Conservation (phyloP, 2,888 invertebrate genomes). For the Patella ulyssiponensis region DNA sequence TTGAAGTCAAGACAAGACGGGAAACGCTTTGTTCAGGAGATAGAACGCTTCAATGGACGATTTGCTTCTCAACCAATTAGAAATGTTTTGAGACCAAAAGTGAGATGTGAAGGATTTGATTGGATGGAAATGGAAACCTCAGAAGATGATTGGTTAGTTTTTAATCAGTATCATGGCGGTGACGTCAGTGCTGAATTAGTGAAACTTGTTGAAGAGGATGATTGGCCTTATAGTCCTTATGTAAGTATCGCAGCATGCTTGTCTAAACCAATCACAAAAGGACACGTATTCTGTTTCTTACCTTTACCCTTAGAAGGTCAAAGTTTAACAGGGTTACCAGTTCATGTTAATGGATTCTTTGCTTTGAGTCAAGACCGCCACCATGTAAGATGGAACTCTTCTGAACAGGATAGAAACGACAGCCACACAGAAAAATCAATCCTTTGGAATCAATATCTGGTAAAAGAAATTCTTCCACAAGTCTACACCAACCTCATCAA, state of each 20-base stretch:
- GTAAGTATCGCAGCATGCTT: conserved; percentile 54
- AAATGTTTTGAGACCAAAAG: not conserved
- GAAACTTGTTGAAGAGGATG: conserved; percentile 27
- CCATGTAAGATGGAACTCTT: conserved; percentile 65
- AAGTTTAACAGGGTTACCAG: conserved; percentile 63
- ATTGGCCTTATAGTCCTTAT: conserved; percentile 49
- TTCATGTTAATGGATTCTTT: conserved; percentile 68
- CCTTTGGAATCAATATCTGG: conserved; percentile 61
- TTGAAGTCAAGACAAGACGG: conserved; percentile 1
- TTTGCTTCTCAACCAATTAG: conserved; percentile 19
- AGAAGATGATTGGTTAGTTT: conserved; percentile 40
- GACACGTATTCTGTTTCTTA: conserved; percentile 67
- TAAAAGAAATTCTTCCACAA: conserved; percentile 56
- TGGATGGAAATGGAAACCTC: not conserved
- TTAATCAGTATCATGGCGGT: conserved; percentile 42
- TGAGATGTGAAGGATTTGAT: conserved; percentile 2
- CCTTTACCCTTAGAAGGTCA: conserved; percentile 62
- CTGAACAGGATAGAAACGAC: conserved; percentile 37
- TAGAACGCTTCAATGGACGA: conserved; percentile 12
- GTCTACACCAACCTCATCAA: conserved; percentile 37
- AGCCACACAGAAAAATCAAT: conserved; percentile 51
- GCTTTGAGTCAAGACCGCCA: conserved; percentile 64
- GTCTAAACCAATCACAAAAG: conserved; percentile 29
- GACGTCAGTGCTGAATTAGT: conserved; percentile 34
- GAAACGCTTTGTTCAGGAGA: conserved; percentile 3